phyloP scores from a whole-genome alignment of 2,113 vertebrate species.

The Leucosticte australis region DNA sequence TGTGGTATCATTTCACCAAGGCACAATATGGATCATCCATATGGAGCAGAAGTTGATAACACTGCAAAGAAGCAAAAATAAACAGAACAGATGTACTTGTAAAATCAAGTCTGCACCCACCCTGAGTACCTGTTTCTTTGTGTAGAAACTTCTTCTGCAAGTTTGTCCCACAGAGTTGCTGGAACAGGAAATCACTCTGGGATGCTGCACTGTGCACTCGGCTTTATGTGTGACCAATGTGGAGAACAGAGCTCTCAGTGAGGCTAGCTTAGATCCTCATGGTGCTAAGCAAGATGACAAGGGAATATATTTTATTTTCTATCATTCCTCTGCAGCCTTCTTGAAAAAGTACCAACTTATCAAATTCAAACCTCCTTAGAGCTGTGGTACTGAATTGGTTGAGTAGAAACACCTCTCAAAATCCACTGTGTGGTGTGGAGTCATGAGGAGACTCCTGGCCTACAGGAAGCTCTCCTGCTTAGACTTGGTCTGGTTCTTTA shows the following conservation, averaged over 20 bases:
- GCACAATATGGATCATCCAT: slow-evolving; percentile 83
- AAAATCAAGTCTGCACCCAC: slow-evolving; percentile 77
- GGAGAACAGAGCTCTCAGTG: not conserved
- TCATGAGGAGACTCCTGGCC: not conserved
- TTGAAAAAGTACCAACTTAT: not conserved
- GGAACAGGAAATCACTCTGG: not conserved
- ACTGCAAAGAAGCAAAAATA: slow-evolving; percentile 80
- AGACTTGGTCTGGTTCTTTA: not conserved
- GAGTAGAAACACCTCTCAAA: not conserved
- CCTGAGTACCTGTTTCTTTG: slow-evolving; percentile 74
- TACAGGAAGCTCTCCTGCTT: not conserved
- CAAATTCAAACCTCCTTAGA: not conserved
- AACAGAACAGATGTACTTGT: slow-evolving; percentile 83
- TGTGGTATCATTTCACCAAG: slow-evolving; percentile 77
- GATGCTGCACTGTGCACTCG: accelerated
- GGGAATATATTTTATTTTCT: not conserved
- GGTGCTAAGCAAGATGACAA: not conserved
- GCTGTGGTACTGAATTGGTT: not conserved
- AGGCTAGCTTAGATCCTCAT: not conserved
- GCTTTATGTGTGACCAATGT: not conserved
- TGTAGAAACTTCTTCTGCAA: slow-evolving; percentile 69
- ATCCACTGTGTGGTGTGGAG: not conserved
- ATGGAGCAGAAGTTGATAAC: slow-evolving; percentile 82
- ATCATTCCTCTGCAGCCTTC: not conserved
- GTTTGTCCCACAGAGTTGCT: slow-evolving; percentile 23